Percentiles rank a stretch among this genome's conserved stretches.
Evolutionary conservation across 1,140 invertebrate species (phyloP).

Genomic region (Penaeus indicus): DNA sequence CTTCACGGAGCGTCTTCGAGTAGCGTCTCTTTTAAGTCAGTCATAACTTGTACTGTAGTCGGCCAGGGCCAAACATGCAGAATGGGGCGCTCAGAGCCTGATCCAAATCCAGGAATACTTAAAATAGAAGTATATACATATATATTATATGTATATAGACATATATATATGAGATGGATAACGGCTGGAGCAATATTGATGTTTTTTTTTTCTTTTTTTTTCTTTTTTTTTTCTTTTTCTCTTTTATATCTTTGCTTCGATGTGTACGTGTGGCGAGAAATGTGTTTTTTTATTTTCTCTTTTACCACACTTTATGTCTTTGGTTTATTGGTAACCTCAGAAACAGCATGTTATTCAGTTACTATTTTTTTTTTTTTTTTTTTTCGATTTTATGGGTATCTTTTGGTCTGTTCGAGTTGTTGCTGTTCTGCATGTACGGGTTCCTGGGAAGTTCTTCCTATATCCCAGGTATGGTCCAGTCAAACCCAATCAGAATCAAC

Average conservation of each 20-base stretch:
- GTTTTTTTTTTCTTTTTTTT: no score
- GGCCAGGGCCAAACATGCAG: constrained; percentile 57
- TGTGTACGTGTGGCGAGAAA: no score
- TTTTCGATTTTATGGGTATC: constrained; percentile 13
- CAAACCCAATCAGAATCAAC: constrained; percentile 63
- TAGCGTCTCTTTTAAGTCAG: constrained; percentile 51
- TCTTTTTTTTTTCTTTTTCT: no score
- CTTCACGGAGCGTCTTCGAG: constrained; percentile 4
- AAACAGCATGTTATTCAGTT: neutral
- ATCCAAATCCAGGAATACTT: no score
- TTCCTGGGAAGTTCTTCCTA: constrained; percentile 57
- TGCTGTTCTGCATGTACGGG: constrained; percentile 61
- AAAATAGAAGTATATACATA: no score
- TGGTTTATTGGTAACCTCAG: no score
- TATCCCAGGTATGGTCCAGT: constrained; percentile 64
- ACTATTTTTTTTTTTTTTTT: constrained; percentile 21
- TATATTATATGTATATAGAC: no score
- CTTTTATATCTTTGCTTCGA: no score
- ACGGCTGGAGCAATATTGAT: no score
- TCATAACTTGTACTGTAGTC: constrained; percentile 55
- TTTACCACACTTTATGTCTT: no score
- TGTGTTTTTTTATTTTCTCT: no score
- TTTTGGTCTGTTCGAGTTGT: constrained; percentile 24
- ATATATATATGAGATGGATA: no score
- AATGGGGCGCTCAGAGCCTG: neutral